These are phyloP conservation scores for Erebia ligea DNA, from an alignment of 2,888 invertebrate species.

Conservation along the genomic window DNA sequence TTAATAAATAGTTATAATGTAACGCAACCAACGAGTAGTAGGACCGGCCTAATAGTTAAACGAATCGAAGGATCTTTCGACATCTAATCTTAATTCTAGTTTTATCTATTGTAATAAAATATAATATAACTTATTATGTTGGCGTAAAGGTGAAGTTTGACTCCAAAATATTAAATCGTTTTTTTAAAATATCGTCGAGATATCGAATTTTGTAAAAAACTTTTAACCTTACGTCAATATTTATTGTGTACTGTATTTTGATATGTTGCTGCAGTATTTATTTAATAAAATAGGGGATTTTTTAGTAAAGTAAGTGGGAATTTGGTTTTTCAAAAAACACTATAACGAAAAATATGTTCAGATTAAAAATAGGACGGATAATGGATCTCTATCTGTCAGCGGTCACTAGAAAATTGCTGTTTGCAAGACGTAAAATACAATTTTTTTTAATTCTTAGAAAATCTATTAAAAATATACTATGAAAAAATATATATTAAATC, in stretches of 20 bases:
- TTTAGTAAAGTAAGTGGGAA: too few relatives aligned
- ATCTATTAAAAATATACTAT: too few relatives aligned
- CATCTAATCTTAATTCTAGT: slow-evolving; percentile 25
- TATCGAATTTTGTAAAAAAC: neutral
- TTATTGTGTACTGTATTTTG: neutral
- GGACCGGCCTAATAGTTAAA: slow-evolving; percentile 79
- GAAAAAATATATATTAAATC: too few relatives aligned
- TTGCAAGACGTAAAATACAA: too few relatives aligned
- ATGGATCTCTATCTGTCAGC: too few relatives aligned
- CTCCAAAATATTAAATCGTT: neutral
- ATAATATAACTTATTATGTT: slow-evolving; percentile 5
- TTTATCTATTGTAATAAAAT: slow-evolving; percentile 21
- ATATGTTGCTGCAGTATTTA: neutral
- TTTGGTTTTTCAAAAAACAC: too few relatives aligned
- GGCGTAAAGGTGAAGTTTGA: slow-evolving; percentile 1
- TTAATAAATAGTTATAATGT: slow-evolving; percentile 25
- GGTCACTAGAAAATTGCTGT: too few relatives aligned
- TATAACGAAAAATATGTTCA: too few relatives aligned
- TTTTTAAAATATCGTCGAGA: neutral
- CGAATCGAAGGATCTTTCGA: slow-evolving; percentile 49
- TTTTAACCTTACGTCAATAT: slow-evolving; percentile 15
- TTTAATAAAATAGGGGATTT: neutral
- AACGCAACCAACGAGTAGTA: slow-evolving; percentile 77
- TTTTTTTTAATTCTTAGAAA: too few relatives aligned
- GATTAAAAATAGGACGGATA: too few relatives aligned